Evolutionary conservation across 2,113 vertebrate species (phyloP), one percentile per base, ranked within the genome.

Genomic region (Otus sunia): DNA sequence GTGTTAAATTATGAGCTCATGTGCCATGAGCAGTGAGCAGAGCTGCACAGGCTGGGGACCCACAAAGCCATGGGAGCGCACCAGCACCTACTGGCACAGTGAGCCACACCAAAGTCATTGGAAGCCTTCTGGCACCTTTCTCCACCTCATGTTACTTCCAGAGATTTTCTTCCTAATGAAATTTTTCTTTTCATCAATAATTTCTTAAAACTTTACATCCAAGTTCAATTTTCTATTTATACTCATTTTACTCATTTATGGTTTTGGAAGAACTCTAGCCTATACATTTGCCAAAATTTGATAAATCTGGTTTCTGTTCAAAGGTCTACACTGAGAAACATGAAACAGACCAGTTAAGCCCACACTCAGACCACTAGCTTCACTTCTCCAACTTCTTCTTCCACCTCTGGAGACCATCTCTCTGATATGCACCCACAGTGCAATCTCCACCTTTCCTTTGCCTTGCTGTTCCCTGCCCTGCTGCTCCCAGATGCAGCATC

Each of bases 11-110:
- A 73, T 27, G n/a, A 86, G 23, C 34, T 62, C 72, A 1, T 10
- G 43, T 55, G 45, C 55, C 69, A 22, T 26, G 36, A 32, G 26
- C 39, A 55, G 43, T 4, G 53, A 11, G 3, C 49, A 64, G 26
- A 64, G 55, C n/a, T 45, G 68, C 53, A 12, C 17, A 19, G 13
- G 8, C 25, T 83, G 0, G 0, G 39, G 32, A 34, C 10, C 8
- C 49, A 56, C 59, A 32, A 34, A 69, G 27, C 27, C 9, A 4
- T 4, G 3, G 59, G 34, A 68, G 11, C 9, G 0, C 8, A 63
- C 25, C 16, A 82, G 66, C 11, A 29, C 2, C 23, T 5, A 43
- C 19, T 4, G 20, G 11, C 62, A 74, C 67, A 66, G 34, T 20
- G 52, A 67, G 27, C 12, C 5, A 1, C 53, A 71, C 1, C 29